Evolutionary conservation across 2,113 vertebrate genomes (phyloP).

Genomic region (Lophura nycthemera): DNA sequence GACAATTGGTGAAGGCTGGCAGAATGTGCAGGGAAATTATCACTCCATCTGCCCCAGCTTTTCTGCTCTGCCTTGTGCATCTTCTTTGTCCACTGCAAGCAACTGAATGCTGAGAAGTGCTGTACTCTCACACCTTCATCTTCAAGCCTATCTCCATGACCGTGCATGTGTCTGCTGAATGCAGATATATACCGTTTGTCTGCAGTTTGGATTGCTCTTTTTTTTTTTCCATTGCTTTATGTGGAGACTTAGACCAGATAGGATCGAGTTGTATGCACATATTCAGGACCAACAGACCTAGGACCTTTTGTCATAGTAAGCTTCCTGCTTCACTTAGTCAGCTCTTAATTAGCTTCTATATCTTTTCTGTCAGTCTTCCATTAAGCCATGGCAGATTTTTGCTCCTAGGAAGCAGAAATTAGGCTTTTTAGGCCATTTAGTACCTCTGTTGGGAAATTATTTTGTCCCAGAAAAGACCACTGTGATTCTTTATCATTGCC

Average conservation of each 20-base stretch:
- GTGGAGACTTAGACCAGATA: neutral
- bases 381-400: neutral
- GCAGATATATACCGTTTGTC: neutral
- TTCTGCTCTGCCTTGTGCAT: neutral
- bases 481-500: constrained; percentile 10
- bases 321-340: constrained; percentile 18
- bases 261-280: neutral
- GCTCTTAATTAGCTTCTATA: constrained; percentile 16
- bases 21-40: neutral
- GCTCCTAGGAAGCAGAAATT: constrained; percentile 28
- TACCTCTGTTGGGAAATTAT: constrained; percentile 32
- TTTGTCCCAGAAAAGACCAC: neutral
- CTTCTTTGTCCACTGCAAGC: neutral
- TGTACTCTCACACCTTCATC: neutral
- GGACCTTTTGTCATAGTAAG: neutral
- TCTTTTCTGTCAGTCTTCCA: constrained; percentile 27
- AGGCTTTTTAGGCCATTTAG: constrained; percentile 6
- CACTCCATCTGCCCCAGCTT: neutral
- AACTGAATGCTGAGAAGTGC: neutral
- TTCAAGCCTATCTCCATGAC: neutral
- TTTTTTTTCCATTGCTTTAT: neutral
- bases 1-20: neutral
- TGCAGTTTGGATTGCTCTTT: neutral
- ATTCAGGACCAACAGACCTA: neutral
- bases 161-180: neutral